phyloP scores from a whole-genome alignment of 2,888 invertebrate genomes.

The Ichneumon xanthorius region DNA sequence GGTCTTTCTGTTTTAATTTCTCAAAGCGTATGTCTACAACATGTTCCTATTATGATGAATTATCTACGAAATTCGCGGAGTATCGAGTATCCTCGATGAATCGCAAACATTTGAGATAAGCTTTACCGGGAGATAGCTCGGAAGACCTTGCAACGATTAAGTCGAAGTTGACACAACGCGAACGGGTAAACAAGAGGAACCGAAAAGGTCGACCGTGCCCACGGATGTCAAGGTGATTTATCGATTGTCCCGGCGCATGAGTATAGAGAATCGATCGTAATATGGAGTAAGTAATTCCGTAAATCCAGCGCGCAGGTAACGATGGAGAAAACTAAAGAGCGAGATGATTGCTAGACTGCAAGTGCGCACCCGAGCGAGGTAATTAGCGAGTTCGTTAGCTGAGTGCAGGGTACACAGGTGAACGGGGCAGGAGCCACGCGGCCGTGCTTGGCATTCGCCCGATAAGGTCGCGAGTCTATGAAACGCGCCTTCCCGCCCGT shows the following conservation, averaged over 20 bases:
- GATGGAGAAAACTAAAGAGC: not conserved
- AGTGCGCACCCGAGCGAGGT: conserved; percentile 45
- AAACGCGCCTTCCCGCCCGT: conserved; percentile 59
- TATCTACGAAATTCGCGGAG: not conserved
- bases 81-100: conserved; percentile 8
- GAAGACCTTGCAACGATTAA: conserved; percentile 25
- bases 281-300: conserved; percentile 2
- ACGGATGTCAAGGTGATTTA: conserved; percentile 28
- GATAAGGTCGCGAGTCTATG: conserved; percentile 75
- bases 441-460: conserved; percentile 72
- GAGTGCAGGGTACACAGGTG: conserved; percentile 70
- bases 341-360: conserved; percentile 41
- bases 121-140: not conserved
- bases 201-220: conserved; percentile 46
- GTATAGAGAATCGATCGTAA: conserved; percentile 1
- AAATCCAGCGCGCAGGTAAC: not conserved
- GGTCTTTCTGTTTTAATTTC: not conserved
- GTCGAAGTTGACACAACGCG: conserved; percentile 19
- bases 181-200: conserved; percentile 28
- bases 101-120: conserved; percentile 12
- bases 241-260: conserved; percentile 1
- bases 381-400: conserved; percentile 74
- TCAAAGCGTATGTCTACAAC: not conserved
- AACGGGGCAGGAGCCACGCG: conserved; percentile 55
- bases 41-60: not conserved